Percentiles rank a stretch among this genome's conserved stretches.
Evolutionary conservation across 1,140 invertebrate genomes (phyloP).

Genomic region (Caerostris darwini): DNA sequence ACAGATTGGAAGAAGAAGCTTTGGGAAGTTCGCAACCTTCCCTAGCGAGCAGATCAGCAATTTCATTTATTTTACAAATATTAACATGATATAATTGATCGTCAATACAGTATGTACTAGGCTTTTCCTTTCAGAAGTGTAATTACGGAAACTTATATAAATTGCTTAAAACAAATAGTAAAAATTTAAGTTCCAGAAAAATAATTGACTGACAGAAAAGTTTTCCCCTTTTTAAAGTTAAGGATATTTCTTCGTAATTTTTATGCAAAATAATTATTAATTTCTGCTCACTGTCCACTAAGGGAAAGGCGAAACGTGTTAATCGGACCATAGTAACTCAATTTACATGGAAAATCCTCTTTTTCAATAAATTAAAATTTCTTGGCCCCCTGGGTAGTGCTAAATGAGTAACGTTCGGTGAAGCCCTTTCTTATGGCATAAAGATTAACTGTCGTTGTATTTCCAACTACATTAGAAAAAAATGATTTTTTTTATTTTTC

Average conservation of each 20-base stretch:
- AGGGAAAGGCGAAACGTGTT: neutral
- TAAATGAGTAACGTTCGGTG: too few species aligned
- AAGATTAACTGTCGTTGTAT: too few species aligned
- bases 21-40: too few species aligned
- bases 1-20: too few species aligned
- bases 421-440: too few species aligned
- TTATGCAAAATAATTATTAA: conserved; percentile 28
- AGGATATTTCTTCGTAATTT: neutral
- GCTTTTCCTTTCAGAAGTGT: neutral
- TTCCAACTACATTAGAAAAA: too few species aligned
- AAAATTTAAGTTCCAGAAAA: neutral
- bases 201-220: neutral
- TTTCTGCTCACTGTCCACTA: neutral
- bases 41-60: too few species aligned
- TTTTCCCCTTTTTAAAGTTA: neutral
- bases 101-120: neutral
- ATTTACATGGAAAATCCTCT: neutral
- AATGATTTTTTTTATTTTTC: too few species aligned
- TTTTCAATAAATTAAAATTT: neutral
- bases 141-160: conserved; percentile 8
- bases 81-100: neutral
- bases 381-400: too few species aligned
- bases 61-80: too few species aligned
- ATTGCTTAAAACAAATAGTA: neutral
- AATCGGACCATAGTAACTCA: neutral